Percentiles rank a stretch among this genome's conserved stretches.
phyloP scores from a whole-genome alignment of 2,797 vertebrate species.

The Rhinatrema bivittatum region DNA sequence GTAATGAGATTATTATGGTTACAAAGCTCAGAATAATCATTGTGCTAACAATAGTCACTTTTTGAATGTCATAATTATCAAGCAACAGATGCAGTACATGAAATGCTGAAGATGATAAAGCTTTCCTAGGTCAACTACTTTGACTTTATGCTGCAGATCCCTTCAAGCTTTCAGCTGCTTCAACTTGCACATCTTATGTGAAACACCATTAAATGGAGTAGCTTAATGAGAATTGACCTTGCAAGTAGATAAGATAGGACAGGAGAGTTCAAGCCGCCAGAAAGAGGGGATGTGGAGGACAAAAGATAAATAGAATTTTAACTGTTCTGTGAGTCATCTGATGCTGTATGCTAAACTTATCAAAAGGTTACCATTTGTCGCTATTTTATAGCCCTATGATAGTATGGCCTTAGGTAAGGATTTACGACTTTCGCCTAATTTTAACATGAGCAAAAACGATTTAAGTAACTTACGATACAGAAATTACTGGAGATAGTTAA shows the following conservation, averaged over 20 bases:
- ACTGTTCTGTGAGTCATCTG: background rate
- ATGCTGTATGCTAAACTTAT: constrained; percentile 1
- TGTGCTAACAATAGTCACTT: too few relatives aligned
- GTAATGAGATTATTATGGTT: background rate
- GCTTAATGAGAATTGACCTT: background rate
- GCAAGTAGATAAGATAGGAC: background rate
- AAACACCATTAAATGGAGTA: rapidly evolving
- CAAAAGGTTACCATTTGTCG: rapidly evolving
- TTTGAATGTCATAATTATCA: background rate
- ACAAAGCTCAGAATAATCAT: rapidly evolving
- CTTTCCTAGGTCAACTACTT: background rate
- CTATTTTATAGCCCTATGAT: constrained; percentile 1
- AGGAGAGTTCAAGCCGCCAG: background rate
- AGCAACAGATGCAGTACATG: background rate
- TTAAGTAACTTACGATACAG: background rate
- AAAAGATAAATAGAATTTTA: rapidly evolving
- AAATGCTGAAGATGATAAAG: background rate
- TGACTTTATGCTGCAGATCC: background rate
- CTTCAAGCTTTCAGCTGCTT: background rate
- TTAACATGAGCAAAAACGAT: background rate
- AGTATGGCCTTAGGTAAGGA: background rate
- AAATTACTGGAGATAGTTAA: constrained; percentile 16
- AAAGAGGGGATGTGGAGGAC: background rate
- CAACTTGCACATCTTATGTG: rapidly evolving
- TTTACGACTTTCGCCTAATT: constrained; percentile 11